phyloP scores from a whole-genome alignment of 2,888 invertebrate genomes.

The Tortricodes alternella region DNA sequence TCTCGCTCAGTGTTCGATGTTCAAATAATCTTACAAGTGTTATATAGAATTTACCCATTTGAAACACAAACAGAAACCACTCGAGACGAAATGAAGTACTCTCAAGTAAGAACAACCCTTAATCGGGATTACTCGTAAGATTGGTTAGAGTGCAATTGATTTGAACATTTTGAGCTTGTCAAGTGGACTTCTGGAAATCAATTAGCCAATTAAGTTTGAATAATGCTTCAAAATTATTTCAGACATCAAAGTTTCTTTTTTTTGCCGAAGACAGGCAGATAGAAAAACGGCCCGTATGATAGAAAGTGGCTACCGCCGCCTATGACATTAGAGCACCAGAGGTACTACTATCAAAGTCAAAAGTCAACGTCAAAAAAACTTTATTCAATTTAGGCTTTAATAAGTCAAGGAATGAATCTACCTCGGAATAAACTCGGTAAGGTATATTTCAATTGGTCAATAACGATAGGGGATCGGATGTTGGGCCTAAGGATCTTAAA shows the following conservation, averaged over 20 bases:
- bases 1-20: constrained; percentile 60
- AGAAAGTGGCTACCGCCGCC: no score
- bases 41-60: constrained; percentile 55
- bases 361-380: no score
- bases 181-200: constrained; percentile 12
- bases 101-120: constrained; percentile 19
- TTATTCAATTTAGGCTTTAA: no score
- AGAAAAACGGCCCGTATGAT: neutral
- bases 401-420: no score
- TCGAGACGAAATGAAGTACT: constrained; percentile 13
- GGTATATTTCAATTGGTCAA: no score
- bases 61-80: constrained; percentile 19
- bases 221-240: neutral
- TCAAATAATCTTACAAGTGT: constrained; percentile 51
- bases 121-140: constrained; percentile 11
- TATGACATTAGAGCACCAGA: no score
- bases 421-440: no score
- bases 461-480: no score
- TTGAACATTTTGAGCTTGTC: constrained; percentile 7
- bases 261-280: neutral
- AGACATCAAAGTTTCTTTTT: no score
- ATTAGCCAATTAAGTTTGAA: constrained; percentile 1
- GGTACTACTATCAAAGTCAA: no score
- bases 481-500: no score
- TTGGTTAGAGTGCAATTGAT: constrained; percentile 10